These are phyloP conservation scores for Acleris holmiana DNA, from an alignment of 2,888 invertebrate genomes.

Conservation along the genomic window DNA sequence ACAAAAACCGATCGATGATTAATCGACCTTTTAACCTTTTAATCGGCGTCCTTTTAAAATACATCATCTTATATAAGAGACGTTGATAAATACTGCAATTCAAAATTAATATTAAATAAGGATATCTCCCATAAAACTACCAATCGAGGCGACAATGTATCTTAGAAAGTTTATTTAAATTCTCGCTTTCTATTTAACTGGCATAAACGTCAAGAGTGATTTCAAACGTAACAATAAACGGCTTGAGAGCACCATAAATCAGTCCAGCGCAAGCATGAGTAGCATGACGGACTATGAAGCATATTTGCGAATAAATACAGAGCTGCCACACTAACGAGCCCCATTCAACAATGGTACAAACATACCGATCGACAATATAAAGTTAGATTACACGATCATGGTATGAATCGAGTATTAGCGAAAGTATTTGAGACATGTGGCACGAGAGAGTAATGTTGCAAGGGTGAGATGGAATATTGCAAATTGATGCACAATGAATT, in stretches of 20 bases:
- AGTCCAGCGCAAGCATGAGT: conserved; percentile 55
- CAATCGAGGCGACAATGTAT: conserved; percentile 3
- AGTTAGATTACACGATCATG: conserved; percentile 43
- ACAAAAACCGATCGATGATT: too few species aligned
- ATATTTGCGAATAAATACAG: conserved; percentile 62
- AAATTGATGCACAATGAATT: conserved; percentile 32
- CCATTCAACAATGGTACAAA: conserved; percentile 67
- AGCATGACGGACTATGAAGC: conserved; percentile 68
- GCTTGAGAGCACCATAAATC: conserved; percentile 54
- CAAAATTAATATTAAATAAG: background rate
- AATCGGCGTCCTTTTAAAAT: too few species aligned
- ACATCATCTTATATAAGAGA: background rate
- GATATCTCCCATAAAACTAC: conserved; percentile 6
- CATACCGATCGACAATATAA: conserved; percentile 44
- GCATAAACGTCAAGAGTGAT: conserved; percentile 34
- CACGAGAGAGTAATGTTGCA: conserved; percentile 30
- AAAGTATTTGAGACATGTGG: conserved; percentile 44
- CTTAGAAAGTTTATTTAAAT: conserved; percentile 16
- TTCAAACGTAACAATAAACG: conserved; percentile 43
- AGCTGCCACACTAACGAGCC: conserved; percentile 71
- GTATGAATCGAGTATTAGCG: conserved; percentile 50
- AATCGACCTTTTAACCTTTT: too few species aligned
- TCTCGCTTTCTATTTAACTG: conserved; percentile 31
- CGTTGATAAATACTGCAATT: background rate
- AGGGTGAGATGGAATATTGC: conserved; percentile 32